Base-by-base conservation (phyloP, 1,140 invertebrate species). In the Cyclina sinensis region DNA sequence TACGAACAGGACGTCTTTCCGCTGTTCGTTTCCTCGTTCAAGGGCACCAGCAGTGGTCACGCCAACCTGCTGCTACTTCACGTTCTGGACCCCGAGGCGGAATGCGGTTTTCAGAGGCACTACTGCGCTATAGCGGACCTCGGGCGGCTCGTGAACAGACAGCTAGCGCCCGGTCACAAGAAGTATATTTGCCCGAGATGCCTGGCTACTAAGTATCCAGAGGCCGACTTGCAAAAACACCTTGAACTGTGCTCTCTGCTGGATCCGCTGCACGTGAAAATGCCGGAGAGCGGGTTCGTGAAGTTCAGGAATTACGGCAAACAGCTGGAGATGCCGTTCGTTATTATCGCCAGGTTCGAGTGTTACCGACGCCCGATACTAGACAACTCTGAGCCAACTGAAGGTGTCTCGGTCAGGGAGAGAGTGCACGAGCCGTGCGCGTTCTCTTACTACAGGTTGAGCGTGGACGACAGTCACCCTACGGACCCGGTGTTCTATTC, bases 321-420 rank as follows among this genome's bases (percentile, higher is more conserved):
- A 27, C 57, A 62, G 24, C 57, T 62, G 5, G 57, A 62, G 24
- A 62, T 62, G 57, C 57, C 57, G 2, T 62, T 62, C 57, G n/a
- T 62, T 4, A 62, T 62, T 62, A 24, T 62, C 27, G 57, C 57
- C 57, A 62, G 57, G n/a, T 62, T 62, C n/a, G 57, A 62, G 24
- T 62, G 57, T 24, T 62, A 4, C 57, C 57, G 57, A 27, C 57
- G 57, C n/a, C 57, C 57, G 2, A 62, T 62, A 62, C 57, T 62
- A 24, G 57, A 62, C 14, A 1, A 27, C 24, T 1, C 5, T 14
- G 57, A 62, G 24, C 57, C 57, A 4, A 62, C 57, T 27, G 57
- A 62, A 62, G 57, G 57, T 5, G 57, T 62, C 1, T 27, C 57
- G 5, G 57, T 62, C n/a, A 24, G 57, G 14, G 57, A 62, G 24